phyloP scores from a whole-genome alignment of 2,113 vertebrate genomes.

The Brienomyrus longianalis region DNA sequence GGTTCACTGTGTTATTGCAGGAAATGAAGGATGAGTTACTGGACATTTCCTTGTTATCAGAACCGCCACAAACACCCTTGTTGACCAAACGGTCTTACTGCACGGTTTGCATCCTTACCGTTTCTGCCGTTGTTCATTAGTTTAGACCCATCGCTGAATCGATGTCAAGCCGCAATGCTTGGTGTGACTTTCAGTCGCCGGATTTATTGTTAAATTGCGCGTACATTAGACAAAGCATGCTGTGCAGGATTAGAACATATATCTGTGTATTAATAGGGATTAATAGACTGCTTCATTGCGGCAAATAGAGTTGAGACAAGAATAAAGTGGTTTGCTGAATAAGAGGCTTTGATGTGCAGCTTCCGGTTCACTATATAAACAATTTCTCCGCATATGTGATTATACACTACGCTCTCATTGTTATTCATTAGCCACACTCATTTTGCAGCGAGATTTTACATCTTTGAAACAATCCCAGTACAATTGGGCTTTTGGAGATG shows the following conservation, averaged over 20 bases:
- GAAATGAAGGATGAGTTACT: background rate
- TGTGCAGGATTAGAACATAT: conserved; percentile 15
- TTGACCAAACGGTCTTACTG: background rate
- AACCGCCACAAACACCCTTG: background rate
- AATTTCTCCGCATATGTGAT: background rate
- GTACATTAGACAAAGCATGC: conserved; percentile 12
- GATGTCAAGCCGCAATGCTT: conserved; percentile 6
- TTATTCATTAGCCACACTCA: conserved; percentile 18
- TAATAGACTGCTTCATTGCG: conserved; percentile 1
- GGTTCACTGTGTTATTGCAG: background rate
- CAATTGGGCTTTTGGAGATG: conserved; percentile 5
- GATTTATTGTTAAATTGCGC: conserved; percentile 18
- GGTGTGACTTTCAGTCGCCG: conserved; percentile 11
- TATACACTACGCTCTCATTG: background rate
- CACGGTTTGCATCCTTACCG: background rate
- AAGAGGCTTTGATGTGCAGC: conserved; percentile 3
- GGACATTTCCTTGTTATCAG: background rate
- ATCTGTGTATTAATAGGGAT: conserved; percentile 18
- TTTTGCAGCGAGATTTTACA: background rate
- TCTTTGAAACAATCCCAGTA: conserved; percentile 5
- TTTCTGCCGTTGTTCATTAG: conserved; percentile 3
- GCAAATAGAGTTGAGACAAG: conserved; percentile 8
- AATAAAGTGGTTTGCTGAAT: conserved; percentile 15
- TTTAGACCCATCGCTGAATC: background rate
- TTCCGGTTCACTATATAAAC: conserved; percentile 11